A percentile compares a stretch with the other conserved stretches of the same genome.
Conservation (phyloP, 1,140 invertebrate species). For the Bombyx mandarina region DNA sequence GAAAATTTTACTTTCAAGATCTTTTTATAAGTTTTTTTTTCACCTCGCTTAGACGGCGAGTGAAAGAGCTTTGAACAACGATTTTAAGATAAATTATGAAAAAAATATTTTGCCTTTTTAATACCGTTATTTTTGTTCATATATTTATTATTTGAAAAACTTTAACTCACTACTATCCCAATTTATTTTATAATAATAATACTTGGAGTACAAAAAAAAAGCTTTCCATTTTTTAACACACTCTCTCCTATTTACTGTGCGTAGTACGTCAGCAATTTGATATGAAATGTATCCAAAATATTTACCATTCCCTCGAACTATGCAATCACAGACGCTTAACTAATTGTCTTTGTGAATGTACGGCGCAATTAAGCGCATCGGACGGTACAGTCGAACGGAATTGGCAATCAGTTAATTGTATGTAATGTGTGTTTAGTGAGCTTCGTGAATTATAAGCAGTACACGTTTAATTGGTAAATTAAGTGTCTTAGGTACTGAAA, state of each 20-base stretch:
- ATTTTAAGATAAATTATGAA: too few relatives aligned
- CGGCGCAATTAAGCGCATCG: slow-evolving; percentile 25
- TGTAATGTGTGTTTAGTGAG: slow-evolving; percentile 17
- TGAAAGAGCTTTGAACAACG: too few relatives aligned
- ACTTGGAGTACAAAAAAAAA: too few relatives aligned
- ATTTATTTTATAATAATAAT: too few relatives aligned
- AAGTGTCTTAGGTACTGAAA: slow-evolving; percentile 1
- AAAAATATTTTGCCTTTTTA: too few relatives aligned
- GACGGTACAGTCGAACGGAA: slow-evolving; percentile 21
- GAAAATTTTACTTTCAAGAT: too few relatives aligned
- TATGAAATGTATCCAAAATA: neutral
- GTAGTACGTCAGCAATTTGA: neutral
- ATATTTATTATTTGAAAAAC: too few relatives aligned
- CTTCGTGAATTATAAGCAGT: slow-evolving; percentile 9
- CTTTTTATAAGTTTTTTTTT: too few relatives aligned
- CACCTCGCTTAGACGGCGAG: too few relatives aligned
- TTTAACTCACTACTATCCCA: too few relatives aligned
- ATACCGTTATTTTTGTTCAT: too few relatives aligned
- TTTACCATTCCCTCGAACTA: neutral
- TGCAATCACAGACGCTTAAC: slow-evolving; percentile 15
- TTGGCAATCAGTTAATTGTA: slow-evolving; percentile 36
- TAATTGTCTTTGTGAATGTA: slow-evolving; percentile 33
- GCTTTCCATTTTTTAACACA: neutral
- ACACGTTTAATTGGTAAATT: slow-evolving; percentile 14
- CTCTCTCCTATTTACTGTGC: neutral